phyloP scores from a whole-genome alignment of 2,797 vertebrate genomes.

The Eurystomus glaucurus region DNA sequence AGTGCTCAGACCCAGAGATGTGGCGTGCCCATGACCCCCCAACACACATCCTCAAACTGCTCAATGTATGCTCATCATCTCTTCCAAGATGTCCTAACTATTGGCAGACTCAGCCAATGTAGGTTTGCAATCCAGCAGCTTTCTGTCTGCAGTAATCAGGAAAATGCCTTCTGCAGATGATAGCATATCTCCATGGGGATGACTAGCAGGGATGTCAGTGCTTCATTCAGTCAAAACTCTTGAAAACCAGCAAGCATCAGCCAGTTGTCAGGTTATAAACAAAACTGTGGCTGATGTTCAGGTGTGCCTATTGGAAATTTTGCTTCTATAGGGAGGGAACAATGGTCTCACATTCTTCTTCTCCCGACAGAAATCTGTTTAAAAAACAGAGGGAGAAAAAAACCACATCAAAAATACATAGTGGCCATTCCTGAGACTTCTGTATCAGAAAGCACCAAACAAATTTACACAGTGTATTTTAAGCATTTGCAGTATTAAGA shows the following conservation, averaged over 20 bases:
- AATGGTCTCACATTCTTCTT: background rate
- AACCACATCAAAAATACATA: accelerated
- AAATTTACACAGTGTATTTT: background rate
- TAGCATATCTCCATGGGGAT: background rate
- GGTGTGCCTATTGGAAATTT: background rate
- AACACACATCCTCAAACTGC: background rate
- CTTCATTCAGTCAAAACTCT: background rate
- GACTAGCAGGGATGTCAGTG: background rate
- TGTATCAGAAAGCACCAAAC: background rate
- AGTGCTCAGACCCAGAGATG: accelerated
- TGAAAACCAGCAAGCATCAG: background rate
- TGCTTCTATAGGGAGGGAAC: background rate
- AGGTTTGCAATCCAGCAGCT: background rate
- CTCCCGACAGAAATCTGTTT: background rate
- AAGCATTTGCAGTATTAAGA: background rate
- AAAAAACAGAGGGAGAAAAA: background rate
- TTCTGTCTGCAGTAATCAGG: accelerated
- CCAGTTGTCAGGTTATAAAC: background rate
- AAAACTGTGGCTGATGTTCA: background rate
- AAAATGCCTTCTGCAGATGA: background rate
- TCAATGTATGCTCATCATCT: accelerated
- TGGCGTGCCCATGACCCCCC: background rate
- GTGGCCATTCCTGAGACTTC: background rate
- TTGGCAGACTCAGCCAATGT: background rate
- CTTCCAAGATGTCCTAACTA: background rate